phyloP scores from a whole-genome alignment of 1,140 invertebrate species.

The Eriocheir sinensis region DNA sequence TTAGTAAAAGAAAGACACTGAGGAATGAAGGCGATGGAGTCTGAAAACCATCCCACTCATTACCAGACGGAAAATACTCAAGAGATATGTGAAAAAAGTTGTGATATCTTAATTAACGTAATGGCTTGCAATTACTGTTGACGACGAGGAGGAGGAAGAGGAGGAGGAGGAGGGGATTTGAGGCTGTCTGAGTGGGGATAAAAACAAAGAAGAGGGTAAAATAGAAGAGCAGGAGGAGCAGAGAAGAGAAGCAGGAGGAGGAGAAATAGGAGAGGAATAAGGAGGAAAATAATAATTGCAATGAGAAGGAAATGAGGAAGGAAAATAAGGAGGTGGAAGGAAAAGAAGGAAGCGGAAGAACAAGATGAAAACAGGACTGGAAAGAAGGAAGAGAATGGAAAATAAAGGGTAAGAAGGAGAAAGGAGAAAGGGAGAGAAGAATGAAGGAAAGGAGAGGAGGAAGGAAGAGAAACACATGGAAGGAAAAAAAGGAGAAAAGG shows the following conservation, averaged over 20 bases:
- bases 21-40: not conserved
- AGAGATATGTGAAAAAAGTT: not conserved
- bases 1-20: too few species aligned
- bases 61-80: not conserved
- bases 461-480: too few species aligned
- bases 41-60: not conserved
- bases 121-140: not conserved
- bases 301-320: too few species aligned
- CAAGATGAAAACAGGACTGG: too few species aligned
- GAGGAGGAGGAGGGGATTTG: not conserved
- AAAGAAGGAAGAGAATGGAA: too few species aligned
- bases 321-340: not conserved
- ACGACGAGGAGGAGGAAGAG: not conserved
- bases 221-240: too few species aligned
- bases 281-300: too few species aligned
- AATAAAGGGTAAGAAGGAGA: not conserved
- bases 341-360: not conserved
- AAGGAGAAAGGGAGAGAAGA: not conserved
- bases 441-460: too few species aligned
- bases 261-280: not conserved
- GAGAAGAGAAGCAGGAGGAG: not conserved
- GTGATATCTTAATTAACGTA: not conserved
- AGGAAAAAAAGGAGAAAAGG: too few species aligned
- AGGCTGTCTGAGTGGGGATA: too few species aligned
- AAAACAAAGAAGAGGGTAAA: too few species aligned